Conservation (phyloP, 2,888 invertebrate genomes). For the Penaeus monodon region DNA sequence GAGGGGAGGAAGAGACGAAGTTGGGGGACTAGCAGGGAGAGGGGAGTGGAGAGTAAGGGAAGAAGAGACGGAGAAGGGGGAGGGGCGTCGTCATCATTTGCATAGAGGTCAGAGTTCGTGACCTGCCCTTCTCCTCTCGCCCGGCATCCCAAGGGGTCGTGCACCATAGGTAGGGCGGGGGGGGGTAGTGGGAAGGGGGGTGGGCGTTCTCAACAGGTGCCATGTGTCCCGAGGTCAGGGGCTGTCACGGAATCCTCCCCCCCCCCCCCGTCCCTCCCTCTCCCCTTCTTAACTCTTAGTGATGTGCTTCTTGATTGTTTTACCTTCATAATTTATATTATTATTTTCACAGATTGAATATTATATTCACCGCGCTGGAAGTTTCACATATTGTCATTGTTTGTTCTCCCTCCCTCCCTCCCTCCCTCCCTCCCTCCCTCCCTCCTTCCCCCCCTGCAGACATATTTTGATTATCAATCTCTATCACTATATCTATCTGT, state of each 20-base stretch:
- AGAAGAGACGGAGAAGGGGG: no score
- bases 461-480: no score
- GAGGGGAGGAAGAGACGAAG: background rate
- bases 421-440: background rate
- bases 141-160: background rate
- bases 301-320: background rate
- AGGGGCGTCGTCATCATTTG: no score
- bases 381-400: no score
- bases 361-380: no score
- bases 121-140: background rate
- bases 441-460: no score
- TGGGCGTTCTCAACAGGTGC: background rate
- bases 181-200: background rate
- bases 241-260: background rate
- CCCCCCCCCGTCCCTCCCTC: background rate
- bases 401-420: background rate
- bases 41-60: no score
- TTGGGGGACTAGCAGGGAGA: no score
- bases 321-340: no score
- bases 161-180: background rate
- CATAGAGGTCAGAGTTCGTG: no score
- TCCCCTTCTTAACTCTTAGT: background rate
- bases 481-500: no score
- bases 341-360: no score
- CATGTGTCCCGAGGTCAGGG: background rate